phyloP scores from a whole-genome alignment of 2,888 invertebrate genomes.

The Ornithoptera alexandrae region DNA sequence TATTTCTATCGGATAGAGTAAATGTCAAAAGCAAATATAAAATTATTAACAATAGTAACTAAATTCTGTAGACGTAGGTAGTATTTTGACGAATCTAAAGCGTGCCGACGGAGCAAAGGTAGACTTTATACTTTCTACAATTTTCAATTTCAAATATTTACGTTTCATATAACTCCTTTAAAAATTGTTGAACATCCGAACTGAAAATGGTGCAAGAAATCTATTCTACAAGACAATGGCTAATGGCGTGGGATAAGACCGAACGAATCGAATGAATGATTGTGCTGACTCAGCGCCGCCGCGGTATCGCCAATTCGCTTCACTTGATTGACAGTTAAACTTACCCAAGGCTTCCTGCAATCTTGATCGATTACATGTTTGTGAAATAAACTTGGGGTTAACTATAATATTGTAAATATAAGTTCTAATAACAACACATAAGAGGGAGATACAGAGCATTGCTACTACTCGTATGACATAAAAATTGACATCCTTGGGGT shows the following conservation, averaged over 20 bases:
- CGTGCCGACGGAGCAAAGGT: no score
- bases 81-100: no score
- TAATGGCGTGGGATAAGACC: constrained; percentile 11
- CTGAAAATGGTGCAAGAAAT: background rate
- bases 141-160: background rate
- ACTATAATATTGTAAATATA: no score
- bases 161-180: background rate
- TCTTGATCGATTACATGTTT: constrained; percentile 14
- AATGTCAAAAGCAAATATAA: no score
- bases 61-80: no score
- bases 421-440: no score
- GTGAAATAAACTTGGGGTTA: background rate
- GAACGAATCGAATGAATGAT: constrained; percentile 22
- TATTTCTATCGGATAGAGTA: no score
- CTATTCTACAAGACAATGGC: constrained; percentile 5
- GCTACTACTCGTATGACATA: no score
- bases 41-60: no score
- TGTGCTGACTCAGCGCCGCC: constrained; percentile 14
- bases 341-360: constrained; percentile 20
- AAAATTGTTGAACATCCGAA: background rate
- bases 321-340: constrained; percentile 24
- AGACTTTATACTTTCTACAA: no score
- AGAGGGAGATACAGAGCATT: no score
- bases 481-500: no score
- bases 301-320: constrained; percentile 19